Conservation (phyloP, 2,888 invertebrate species). For the Sericinus montela region DNA sequence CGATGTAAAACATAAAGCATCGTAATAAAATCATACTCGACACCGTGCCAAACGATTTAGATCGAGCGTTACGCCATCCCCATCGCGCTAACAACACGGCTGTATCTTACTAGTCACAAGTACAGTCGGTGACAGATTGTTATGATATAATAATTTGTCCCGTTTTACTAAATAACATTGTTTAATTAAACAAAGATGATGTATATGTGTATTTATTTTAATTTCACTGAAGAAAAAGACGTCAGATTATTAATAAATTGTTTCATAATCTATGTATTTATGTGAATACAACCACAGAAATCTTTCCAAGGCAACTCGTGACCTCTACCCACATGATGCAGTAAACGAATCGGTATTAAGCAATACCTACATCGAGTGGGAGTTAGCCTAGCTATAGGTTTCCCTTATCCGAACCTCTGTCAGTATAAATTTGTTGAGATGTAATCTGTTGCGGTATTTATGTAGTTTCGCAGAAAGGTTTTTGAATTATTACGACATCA, state of each 20-base stretch:
- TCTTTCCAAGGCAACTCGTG: neutral
- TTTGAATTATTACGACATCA: neutral
- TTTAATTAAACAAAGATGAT: no score
- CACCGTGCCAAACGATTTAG: neutral
- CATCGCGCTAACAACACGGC: slow-evolving; percentile 23
- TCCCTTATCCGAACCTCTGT: slow-evolving; percentile 15
- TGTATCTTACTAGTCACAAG: slow-evolving; percentile 25
- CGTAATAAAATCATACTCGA: slow-evolving; percentile 11
- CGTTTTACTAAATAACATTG: no score
- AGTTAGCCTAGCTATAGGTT: slow-evolving; percentile 14
- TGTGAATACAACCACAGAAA: no score
- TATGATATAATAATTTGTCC: no score
- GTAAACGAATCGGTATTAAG: slow-evolving; percentile 14
- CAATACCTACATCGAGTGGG: slow-evolving; percentile 15
- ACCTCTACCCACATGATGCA: slow-evolving; percentile 13
- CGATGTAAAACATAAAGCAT: slow-evolving; percentile 11
- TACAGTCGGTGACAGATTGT: no score
- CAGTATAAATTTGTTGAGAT: slow-evolving; percentile 14
- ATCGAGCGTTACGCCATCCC: slow-evolving; percentile 18
- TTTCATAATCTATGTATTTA: no score
- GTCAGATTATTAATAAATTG: no score
- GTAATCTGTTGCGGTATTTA: slow-evolving; percentile 12
- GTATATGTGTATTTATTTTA: no score
- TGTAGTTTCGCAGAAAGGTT: slow-evolving; percentile 1
- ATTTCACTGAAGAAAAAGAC: no score